A percentile compares a stretch with the other conserved stretches of the same genome.
These are phyloP conservation scores for Leucophenga maculata DNA, from an alignment of 2,888 invertebrate species.

Conservation along the genomic window DNA sequence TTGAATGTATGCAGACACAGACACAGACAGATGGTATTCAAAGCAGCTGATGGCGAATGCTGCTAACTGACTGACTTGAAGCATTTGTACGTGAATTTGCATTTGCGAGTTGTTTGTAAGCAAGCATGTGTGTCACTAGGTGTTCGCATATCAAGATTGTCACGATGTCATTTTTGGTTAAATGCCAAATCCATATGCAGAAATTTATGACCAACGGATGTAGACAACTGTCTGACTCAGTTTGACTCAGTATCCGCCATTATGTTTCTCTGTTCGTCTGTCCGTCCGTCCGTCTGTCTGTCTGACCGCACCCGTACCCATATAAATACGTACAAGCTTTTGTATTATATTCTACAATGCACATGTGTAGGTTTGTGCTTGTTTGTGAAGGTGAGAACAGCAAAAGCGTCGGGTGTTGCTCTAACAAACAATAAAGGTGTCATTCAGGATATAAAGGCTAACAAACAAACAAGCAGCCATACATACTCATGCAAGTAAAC, in stretches of 20 bases:
- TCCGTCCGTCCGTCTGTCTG: neutral
- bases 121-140: neutral
- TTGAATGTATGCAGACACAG: no score
- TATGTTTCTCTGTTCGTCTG: neutral
- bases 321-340: no score
- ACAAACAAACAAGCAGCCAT: neutral
- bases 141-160: neutral
- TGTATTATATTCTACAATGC: neutral
- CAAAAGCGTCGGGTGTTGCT: constrained; percentile 3
- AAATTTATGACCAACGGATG: constrained; percentile 14
- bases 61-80: no score
- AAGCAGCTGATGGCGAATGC: no score
- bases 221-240: neutral
- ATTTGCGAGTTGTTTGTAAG: constrained; percentile 22
- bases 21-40: no score
- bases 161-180: constrained; percentile 13
- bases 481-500: neutral
- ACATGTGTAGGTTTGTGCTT: neutral
- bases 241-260: neutral
- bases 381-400: neutral
- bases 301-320: neutral
- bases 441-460: constrained; percentile 17
- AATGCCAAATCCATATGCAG: constrained; percentile 10
- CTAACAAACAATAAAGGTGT: constrained; percentile 19
- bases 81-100: constrained; percentile 21